A percentile compares a stretch with the other conserved stretches of the same genome.
Evolutionary conservation across 1,140 invertebrate genomes (phyloP).

Genomic region (Plectrocnemia conspersa): DNA sequence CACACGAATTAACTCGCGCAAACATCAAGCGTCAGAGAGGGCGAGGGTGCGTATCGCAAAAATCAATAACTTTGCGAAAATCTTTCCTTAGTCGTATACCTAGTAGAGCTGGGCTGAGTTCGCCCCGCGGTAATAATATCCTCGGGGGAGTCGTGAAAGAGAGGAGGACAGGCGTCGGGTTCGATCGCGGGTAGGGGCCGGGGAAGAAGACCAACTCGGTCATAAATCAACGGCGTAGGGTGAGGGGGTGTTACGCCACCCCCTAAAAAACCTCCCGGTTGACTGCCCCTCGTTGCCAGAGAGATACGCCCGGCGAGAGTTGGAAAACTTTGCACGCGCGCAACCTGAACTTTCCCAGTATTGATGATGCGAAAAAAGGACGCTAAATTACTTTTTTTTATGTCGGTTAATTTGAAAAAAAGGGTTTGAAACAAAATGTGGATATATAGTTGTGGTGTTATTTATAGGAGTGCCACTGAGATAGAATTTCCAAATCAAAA

Average conservation of each 20-base stretch:
- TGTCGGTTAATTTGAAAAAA: no score
- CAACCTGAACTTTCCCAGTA: neutral
- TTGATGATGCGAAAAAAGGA: neutral
- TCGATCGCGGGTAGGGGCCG: slow-evolving; percentile 6
- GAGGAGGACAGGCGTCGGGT: slow-evolving; percentile 19
- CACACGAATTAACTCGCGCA: no score
- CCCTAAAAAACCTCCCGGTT: slow-evolving; percentile 1
- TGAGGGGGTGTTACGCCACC: neutral
- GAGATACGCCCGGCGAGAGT: slow-evolving; percentile 29
- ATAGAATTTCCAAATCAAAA: no score
- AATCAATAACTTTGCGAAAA: no score
- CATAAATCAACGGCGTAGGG: slow-evolving; percentile 33
- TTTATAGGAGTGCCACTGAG: no score
- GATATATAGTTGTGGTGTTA: no score
- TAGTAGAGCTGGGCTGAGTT: no score
- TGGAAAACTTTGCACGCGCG: slow-evolving; percentile 21
- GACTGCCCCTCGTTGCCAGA: slow-evolving; percentile 28
- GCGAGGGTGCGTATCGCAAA: no score
- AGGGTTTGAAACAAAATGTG: no score
- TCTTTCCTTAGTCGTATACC: no score
- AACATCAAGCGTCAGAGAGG: no score
- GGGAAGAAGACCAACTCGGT: slow-evolving; percentile 17
- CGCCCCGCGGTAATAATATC: slow-evolving; percentile 12
- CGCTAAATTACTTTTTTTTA: neutral
- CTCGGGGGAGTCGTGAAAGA: slow-evolving; percentile 21